These are phyloP conservation scores for Gymnocypris eckloni DNA, from an alignment of 2,797 vertebrate genomes.

Conservation along the genomic window DNA sequence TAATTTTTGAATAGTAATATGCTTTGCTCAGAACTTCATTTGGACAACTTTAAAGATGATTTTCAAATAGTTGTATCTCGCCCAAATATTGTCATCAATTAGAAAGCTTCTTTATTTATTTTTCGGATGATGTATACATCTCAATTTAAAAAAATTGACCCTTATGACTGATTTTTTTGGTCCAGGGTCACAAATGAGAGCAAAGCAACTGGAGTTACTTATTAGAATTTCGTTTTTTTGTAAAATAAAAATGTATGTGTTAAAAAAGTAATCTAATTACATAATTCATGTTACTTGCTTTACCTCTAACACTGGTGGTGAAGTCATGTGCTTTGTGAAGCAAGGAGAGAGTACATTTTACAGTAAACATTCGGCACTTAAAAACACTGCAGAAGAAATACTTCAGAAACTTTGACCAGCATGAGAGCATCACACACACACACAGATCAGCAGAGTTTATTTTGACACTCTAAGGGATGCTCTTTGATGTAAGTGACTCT, in stretches of 20 bases:
- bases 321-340: neutral
- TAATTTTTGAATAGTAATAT: too few relatives aligned
- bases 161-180: too few relatives aligned
- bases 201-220: neutral
- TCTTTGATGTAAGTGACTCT: constrained; percentile 43
- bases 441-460: neutral
- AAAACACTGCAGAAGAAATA: neutral
- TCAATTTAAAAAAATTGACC: too few relatives aligned
- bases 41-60: too few relatives aligned
- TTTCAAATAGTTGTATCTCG: too few relatives aligned
- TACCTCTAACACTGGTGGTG: neutral
- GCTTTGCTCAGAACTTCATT: too few relatives aligned
- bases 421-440: neutral
- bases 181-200: neutral
- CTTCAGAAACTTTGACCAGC: neutral
- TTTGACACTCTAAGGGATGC: constrained; percentile 25
- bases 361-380: neutral
- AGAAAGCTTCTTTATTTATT: too few relatives aligned
- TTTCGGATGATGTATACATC: too few relatives aligned
- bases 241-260: too few relatives aligned
- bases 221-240: neutral
- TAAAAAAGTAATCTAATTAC: neutral
- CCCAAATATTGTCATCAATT: too few relatives aligned
- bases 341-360: neutral
- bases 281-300: neutral